Evolutionary conservation across 1,140 invertebrate species (phyloP).

Genomic region (Drosophila paulistorum): DNA sequence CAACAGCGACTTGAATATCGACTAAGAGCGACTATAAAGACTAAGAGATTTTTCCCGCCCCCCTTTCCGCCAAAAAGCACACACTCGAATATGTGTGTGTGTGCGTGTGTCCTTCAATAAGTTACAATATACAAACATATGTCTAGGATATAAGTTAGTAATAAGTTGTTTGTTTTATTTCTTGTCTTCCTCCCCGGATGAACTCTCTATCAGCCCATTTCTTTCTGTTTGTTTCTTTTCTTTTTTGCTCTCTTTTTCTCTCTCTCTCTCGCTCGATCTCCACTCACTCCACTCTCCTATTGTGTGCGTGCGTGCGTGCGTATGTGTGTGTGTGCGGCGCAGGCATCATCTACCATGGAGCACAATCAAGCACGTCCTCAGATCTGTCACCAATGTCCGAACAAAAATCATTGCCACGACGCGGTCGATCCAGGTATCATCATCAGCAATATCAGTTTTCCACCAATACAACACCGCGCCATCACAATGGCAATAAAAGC

Average conservation of each 20-base stretch:
- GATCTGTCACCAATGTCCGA: slow-evolving; percentile 91
- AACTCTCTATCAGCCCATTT: slow-evolving; percentile 64
- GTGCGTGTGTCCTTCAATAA: too few species aligned
- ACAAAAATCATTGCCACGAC: slow-evolving; percentile 89
- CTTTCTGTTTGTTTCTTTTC: slow-evolving; percentile 61
- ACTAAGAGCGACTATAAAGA: slow-evolving; percentile 36
- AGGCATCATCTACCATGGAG: slow-evolving; percentile 90
- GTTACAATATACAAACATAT: slow-evolving; percentile 8
- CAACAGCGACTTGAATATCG: slow-evolving; percentile 17
- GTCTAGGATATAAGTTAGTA: slow-evolving; percentile 37
- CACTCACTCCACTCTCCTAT: slow-evolving; percentile 9
- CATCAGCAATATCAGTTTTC: slow-evolving; percentile 83
- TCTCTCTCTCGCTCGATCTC: slow-evolving; percentile 5
- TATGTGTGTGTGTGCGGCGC: slow-evolving; percentile 62
- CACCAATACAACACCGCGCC: slow-evolving; percentile 83
- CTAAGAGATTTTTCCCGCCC: slow-evolving; percentile 4
- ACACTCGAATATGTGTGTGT: too few species aligned
- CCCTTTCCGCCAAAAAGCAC: too few species aligned
- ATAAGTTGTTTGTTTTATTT: slow-evolving; percentile 36
- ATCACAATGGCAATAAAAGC: slow-evolving; percentile 82
- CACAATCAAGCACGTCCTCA: slow-evolving; percentile 90
- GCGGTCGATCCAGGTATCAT: slow-evolving; percentile 88
- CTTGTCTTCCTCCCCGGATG: slow-evolving; percentile 10
- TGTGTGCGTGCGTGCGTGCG: slow-evolving; percentile 23
- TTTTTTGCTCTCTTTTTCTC: slow-evolving; percentile 54